These are phyloP conservation scores for Drymonia ruficornis DNA, from an alignment of 2,888 invertebrate species.

Conservation along the genomic window DNA sequence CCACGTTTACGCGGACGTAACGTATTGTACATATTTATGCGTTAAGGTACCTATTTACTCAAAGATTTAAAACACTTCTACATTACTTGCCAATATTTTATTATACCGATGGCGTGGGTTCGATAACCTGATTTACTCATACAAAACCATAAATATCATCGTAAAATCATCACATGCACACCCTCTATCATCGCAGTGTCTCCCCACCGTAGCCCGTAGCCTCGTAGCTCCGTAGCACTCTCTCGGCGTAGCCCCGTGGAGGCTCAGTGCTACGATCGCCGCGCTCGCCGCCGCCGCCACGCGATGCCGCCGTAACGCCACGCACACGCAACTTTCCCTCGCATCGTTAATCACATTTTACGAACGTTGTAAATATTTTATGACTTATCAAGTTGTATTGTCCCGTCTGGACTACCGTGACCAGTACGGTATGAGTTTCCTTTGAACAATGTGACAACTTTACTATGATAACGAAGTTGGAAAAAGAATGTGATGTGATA, in stretches of 20 bases:
- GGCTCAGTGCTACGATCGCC: slow-evolving; percentile 67
- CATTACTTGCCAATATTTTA: no score
- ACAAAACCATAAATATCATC: slow-evolving; percentile 29
- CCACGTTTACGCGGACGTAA: no score
- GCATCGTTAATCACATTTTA: slow-evolving; percentile 70
- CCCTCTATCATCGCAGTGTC: slow-evolving; percentile 11
- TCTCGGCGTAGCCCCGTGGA: slow-evolving; percentile 48
- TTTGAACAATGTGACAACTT: slow-evolving; percentile 1
- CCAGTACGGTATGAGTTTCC: background rate
- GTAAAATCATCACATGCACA: slow-evolving; percentile 27
- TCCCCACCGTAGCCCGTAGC: slow-evolving; percentile 42
- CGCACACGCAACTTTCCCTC: slow-evolving; percentile 56
- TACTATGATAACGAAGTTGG: background rate
- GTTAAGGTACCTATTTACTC: no score
- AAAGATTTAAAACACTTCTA: no score
- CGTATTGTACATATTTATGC: no score
- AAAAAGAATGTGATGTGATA: slow-evolving; percentile 5
- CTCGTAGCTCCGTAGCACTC: slow-evolving; percentile 47
- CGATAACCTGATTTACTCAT: background rate
- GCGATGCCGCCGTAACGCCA: slow-evolving; percentile 44
- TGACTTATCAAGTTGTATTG: slow-evolving; percentile 11
- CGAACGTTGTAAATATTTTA: slow-evolving; percentile 60
- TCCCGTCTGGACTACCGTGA: background rate
- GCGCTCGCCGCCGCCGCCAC: slow-evolving; percentile 58
- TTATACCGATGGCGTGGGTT: no score